Percentiles rank a stretch among this genome's conserved stretches.
phyloP scores from a whole-genome alignment of 2,797 vertebrate species.

The Lacerta agilis region DNA sequence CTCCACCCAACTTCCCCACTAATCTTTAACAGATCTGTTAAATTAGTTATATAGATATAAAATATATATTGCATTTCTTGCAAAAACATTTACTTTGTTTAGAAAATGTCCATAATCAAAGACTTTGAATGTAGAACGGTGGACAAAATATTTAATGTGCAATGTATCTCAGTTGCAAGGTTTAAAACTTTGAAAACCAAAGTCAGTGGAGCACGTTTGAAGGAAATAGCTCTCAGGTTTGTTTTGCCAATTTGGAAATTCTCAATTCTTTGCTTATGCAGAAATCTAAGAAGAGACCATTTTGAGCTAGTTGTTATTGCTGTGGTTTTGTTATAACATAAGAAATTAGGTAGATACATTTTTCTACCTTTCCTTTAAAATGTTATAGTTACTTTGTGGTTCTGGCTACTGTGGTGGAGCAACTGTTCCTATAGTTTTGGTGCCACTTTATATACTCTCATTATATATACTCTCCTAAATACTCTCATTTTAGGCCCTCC shows the following conservation, averaged over 20 bases:
- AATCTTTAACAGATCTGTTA: too few relatives aligned
- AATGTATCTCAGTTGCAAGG: constrained; percentile 27
- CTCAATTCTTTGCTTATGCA: background rate
- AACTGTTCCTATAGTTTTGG: background rate
- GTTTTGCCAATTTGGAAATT: constrained; percentile 25
- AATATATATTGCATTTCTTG: background rate
- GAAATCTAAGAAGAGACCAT: background rate
- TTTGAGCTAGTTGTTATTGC: background rate
- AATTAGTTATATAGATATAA: too few relatives aligned
- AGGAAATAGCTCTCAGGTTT: background rate
- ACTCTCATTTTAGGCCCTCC: background rate
- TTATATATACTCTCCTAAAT: background rate
- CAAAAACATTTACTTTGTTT: background rate
- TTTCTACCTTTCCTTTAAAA: background rate
- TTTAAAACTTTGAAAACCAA: constrained; percentile 34
- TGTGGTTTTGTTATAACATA: background rate
- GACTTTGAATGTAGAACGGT: constrained; percentile 14
- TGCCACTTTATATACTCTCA: background rate
- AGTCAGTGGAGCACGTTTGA: constrained; percentile 36
- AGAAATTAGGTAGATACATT: background rate
- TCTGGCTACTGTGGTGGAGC: background rate
- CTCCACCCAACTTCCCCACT: too few relatives aligned
- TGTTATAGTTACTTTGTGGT: background rate
- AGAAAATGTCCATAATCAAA: background rate
- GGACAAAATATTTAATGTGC: background rate